Base-by-base conservation (phyloP, 2,888 invertebrate species). In the Apodemia hepburni region DNA sequence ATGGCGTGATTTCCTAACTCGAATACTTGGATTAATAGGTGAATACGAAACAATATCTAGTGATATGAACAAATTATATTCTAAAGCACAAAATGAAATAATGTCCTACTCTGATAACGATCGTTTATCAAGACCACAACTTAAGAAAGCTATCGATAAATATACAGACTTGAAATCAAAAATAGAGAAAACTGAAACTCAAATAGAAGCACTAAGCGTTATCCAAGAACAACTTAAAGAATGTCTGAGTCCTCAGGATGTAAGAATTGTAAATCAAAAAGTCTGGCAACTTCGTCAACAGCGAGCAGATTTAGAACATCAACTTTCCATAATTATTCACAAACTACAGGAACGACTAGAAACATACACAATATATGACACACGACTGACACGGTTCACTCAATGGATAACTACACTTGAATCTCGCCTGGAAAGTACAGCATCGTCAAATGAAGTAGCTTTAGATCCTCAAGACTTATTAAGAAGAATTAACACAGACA, bases 221-320 rank as follows among this genome's bases (percentile, higher is more conserved):
- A 94, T 94, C 38, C 95, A 96, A 72, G 97, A 97, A 79, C 95
- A 97, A 80, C 87, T 98, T 3, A 96, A 97, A 73, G 97, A 97
- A 77, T 96, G 96, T 72, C 92, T 97, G 6, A 96, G 96, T 79
- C 96, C 97, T 0, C 94, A 95, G 59, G 97, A 98, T 75, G 95
- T 97, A 83, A 96, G 97, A 78, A 91, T 94, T 15, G 93, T 97
- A 59, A 94, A 95, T 70, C 97, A 97, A 78, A 93, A 94, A 69
- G 93, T 95, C 67, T 96, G 96, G 94, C 92, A 97, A 66, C 81
- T 97, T 61, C 93, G 94, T 82, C 97, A 97, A 76, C 96, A 96
- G 73, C 95, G 97, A 70, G 94, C 94, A 0, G 97, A 97, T 71
- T 82, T 97, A 3, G 96, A 97, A 72, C 95, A 96, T 72, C 96